Percentiles rank a stretch among this genome's conserved stretches.
Evolutionary conservation across 2,797 vertebrate species (phyloP).

Genomic region (Rhyacichthys aspro): DNA sequence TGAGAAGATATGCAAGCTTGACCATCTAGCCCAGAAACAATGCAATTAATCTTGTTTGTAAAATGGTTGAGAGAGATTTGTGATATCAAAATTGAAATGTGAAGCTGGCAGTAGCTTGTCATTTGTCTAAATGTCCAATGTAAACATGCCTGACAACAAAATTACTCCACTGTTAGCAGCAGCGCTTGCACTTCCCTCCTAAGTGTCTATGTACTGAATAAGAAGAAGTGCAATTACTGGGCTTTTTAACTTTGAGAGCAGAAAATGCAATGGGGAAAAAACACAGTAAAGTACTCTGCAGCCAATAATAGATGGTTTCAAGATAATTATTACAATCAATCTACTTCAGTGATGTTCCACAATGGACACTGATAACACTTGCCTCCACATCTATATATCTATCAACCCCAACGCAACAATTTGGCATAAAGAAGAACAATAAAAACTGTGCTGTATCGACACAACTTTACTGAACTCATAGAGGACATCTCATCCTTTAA

Average conservation of each 20-base stretch:
- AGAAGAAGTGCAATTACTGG: conserved; percentile 46
- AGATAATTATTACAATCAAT: not conserved
- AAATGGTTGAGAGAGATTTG: too few relatives aligned
- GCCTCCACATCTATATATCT: not conserved
- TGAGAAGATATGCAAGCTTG: too few relatives aligned
- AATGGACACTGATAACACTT: not conserved
- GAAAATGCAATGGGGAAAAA: conserved; percentile 53
- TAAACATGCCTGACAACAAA: conserved; percentile 27
- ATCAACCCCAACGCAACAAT: too few relatives aligned
- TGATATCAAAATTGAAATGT: conserved; percentile 2
- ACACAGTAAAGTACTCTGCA: conserved; percentile 38
- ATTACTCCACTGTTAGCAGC: conserved; percentile 21
- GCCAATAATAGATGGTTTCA: conserved; percentile 40
- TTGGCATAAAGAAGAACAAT: not conserved
- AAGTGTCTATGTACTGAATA: conserved; percentile 9
- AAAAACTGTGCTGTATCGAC: not conserved
- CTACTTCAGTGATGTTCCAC: not conserved
- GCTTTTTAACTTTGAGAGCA: conserved; percentile 61
- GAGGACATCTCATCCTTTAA: conserved; percentile 21
- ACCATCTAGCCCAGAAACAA: too few relatives aligned
- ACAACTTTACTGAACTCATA: conserved; percentile 4
- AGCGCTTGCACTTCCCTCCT: conserved; percentile 32
- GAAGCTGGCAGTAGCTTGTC: not conserved
- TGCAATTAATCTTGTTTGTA: too few relatives aligned
- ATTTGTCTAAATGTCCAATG: conserved; percentile 17